These are phyloP conservation scores for Lepidocyrtoides sp. DNA, from an alignment of 2,888 invertebrate species.

Conservation along the genomic window DNA sequence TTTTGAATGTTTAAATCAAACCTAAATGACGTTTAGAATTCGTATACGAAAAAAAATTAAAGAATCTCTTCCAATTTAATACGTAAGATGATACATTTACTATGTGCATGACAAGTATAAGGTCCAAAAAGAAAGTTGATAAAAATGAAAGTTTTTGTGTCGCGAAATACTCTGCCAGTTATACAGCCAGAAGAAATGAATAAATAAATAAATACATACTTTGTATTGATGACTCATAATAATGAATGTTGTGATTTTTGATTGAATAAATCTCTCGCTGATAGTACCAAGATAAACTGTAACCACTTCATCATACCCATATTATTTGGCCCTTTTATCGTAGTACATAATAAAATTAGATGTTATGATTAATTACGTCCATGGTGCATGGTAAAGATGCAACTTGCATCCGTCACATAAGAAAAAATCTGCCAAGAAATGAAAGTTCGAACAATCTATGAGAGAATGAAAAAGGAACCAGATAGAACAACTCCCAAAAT, in stretches of 20 bases:
- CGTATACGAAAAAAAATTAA: conserved; percentile 26
- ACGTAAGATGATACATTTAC: not conserved
- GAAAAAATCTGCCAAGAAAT: too few relatives aligned
- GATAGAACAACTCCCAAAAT: too few relatives aligned
- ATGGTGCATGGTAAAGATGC: too few relatives aligned
- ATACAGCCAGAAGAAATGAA: not conserved
- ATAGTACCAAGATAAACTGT: not conserved
- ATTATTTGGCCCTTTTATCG: too few relatives aligned
- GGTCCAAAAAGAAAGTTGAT: not conserved
- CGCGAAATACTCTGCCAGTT: not conserved
- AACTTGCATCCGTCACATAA: too few relatives aligned
- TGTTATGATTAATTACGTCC: too few relatives aligned
- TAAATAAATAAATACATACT: not conserved
- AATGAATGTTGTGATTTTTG: not conserved
- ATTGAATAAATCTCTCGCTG: not conserved
- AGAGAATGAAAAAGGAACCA: too few relatives aligned
- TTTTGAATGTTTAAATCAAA: not conserved
- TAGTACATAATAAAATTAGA: too few relatives aligned
- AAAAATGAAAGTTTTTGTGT: not conserved
- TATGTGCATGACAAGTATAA: not conserved
- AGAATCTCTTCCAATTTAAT: not conserved
- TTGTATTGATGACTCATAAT: not conserved
- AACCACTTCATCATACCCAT: too few relatives aligned
- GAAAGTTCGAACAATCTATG: too few relatives aligned
- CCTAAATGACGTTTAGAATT: conserved; percentile 26